Base-by-base conservation (phyloP, 2,888 invertebrate species). In the Trichogramma dendrolimi region DNA sequence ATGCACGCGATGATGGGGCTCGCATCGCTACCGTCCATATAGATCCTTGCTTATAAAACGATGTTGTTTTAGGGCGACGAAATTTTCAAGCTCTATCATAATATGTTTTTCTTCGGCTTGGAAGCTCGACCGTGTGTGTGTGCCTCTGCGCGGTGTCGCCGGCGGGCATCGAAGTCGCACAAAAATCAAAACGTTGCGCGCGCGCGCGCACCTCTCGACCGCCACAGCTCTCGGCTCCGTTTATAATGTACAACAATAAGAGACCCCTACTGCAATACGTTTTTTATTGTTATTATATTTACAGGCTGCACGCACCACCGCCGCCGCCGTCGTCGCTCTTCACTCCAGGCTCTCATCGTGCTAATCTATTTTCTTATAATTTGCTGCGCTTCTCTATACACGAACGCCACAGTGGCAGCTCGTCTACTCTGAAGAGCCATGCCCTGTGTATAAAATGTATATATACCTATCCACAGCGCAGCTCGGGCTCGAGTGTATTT, bases 1-100 rank as follows among this genome's bases (percentile, higher is more conserved):
- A 58, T 58, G 43, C 52, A 4, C 56, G 5, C 10, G 42, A 38
- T 27, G 27, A 27, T 27, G 48, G 40, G 27, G 46, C 14, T 50
- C 7, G n/a, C 14, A 8, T 5, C 14, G 6, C 4, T n/a, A 27
- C 27, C 5, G 38, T 10, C 8, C 38, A 55, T 60, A 65, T 27
- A 27, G 27, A 27, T 27, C 27, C 27, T 27, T 27, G 27, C 27
- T 27, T 27, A 27, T 27, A 65, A 62, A 58, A 62, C 65, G 55
- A 62, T 65, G 65, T 65, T 65, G 47, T 63, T 65, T 65, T 63
- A 65, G 65, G 63, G n/a, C 59, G 58, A 55, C 53, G 40, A 46
- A 49, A 41, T 57, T 57, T 57, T 56, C 39, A 41, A 39, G 44
- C 44, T 40, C 4, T 50, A 39, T 10, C n/a, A 49, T 7, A 6